Conservation (phyloP, 64 coral and sea anemone genomes). For the Anthopleura sola region DNA sequence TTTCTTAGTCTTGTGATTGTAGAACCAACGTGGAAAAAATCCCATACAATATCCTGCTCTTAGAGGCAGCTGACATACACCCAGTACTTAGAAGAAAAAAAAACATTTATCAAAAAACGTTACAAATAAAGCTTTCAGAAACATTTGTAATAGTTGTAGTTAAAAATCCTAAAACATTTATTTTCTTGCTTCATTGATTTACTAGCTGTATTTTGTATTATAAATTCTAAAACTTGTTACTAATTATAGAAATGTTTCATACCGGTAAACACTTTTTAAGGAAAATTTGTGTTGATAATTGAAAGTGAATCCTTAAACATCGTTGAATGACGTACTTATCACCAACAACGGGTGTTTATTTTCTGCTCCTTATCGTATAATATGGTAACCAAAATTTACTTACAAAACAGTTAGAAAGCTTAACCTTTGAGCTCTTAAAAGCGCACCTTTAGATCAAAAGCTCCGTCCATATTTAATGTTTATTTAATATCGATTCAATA, state of each 20-base stretch:
- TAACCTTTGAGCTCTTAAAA: conserved; percentile 13
- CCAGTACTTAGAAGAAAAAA: background rate
- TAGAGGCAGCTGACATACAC: background rate
- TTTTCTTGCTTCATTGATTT: too few species aligned
- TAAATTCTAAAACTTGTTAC: too few species aligned
- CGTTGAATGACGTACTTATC: too few species aligned
- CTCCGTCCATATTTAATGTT: background rate
- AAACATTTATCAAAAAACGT: background rate
- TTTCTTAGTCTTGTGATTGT: background rate
- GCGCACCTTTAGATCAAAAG: background rate
- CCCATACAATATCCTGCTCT: conserved; percentile 23
- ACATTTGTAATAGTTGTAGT: too few species aligned
- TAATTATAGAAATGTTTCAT: too few species aligned
- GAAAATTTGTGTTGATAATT: too few species aligned
- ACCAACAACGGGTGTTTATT: background rate
- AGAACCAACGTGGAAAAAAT: conserved; percentile 32
- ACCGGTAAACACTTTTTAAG: too few species aligned
- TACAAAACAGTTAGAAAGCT: background rate
- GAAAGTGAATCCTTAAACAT: too few species aligned
- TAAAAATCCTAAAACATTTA: too few species aligned
- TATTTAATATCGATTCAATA: background rate
- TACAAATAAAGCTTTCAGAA: background rate
- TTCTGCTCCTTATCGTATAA: background rate
- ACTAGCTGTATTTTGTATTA: too few species aligned
- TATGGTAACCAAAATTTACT: background rate